Evolutionary conservation across 1,140 invertebrate genomes (phyloP).

Genomic region (Triops cancriformis): DNA sequence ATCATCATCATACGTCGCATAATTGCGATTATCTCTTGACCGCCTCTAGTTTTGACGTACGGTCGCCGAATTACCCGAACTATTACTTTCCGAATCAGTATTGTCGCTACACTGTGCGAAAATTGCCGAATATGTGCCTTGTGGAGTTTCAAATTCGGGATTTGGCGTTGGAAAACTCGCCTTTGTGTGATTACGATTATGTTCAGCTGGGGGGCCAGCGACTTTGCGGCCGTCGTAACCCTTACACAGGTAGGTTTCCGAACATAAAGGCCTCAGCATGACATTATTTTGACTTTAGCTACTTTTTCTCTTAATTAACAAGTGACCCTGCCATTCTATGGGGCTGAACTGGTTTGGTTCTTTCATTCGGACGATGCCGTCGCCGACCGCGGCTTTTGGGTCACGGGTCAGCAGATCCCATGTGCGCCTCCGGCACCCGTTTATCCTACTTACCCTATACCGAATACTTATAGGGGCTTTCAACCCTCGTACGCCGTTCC

Average conservation of each 20-base stretch:
- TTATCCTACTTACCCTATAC: neutral
- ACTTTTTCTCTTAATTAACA: neutral
- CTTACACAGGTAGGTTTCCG: conserved; percentile 24
- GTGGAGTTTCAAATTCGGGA: conserved; percentile 30
- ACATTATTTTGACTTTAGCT: neutral
- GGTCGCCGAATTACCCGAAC: conserved; percentile 31
- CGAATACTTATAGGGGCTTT: neutral
- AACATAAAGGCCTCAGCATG: neutral
- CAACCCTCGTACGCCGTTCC: neutral
- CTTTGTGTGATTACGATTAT: conserved; percentile 26
- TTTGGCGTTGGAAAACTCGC: conserved; percentile 30
- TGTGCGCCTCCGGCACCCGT: conserved; percentile 1
- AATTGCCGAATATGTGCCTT: conserved; percentile 28
- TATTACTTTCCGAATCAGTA: conserved; percentile 30
- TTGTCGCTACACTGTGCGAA: conserved; percentile 32
- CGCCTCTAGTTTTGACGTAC: conserved; percentile 15
- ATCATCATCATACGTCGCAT: neutral
- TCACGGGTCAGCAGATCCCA: conserved; percentile 29
- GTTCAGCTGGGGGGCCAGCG: conserved; percentile 26
- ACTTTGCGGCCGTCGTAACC: conserved; percentile 18
- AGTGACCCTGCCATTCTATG: conserved; percentile 27
- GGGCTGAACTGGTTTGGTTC: conserved; percentile 24
- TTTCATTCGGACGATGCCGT: conserved; percentile 29
- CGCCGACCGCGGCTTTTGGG: conserved; percentile 29
- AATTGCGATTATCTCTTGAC: neutral